Percentiles rank a stretch among this genome's conserved stretches.
These are phyloP conservation scores for Atherinomorus stipes DNA, from an alignment of 2,113 vertebrate genomes.

Conservation along the genomic window DNA sequence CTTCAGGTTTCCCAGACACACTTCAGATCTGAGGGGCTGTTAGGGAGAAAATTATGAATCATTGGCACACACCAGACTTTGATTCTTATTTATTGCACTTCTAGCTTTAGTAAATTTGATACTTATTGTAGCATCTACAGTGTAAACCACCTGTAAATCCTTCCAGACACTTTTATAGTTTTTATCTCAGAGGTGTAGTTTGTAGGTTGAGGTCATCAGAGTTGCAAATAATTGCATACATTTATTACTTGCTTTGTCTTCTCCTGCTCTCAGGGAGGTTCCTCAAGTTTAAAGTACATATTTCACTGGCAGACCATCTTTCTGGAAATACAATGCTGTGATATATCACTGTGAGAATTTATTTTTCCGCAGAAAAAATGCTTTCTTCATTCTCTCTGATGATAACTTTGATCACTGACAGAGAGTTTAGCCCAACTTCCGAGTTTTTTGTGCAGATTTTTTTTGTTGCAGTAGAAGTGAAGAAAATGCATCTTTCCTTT, in stretches of 20 bases:
- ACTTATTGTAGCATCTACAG: not conserved
- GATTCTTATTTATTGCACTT: not conserved
- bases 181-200: conserved; percentile 28
- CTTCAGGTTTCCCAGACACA: not conserved
- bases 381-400: conserved; percentile 62
- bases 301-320: conserved; percentile 61
- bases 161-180: not conserved
- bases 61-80: not conserved
- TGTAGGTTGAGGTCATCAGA: conserved; percentile 43
- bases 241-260: conserved; percentile 49
- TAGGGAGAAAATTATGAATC: conserved; percentile 1
- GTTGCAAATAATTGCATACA: conserved; percentile 31
- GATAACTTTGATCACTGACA: conserved; percentile 65
- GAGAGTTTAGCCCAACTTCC: conserved; percentile 27
- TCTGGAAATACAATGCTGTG: conserved; percentile 50
- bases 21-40: not conserved
- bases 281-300: conserved; percentile 59
- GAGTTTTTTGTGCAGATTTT: conserved; percentile 39
- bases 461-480: conserved; percentile 34
- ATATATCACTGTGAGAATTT: conserved; percentile 62
- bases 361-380: conserved; percentile 42
- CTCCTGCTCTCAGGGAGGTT: conserved; percentile 44
- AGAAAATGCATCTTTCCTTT: conserved; percentile 32
- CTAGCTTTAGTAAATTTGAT: not conserved
- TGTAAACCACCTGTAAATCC: conserved; percentile 13